A percentile compares a stretch with the other conserved stretches of the same genome.
Conservation (phyloP, 2,797 vertebrate species). For the Enteromius trimaculatus region DNA sequence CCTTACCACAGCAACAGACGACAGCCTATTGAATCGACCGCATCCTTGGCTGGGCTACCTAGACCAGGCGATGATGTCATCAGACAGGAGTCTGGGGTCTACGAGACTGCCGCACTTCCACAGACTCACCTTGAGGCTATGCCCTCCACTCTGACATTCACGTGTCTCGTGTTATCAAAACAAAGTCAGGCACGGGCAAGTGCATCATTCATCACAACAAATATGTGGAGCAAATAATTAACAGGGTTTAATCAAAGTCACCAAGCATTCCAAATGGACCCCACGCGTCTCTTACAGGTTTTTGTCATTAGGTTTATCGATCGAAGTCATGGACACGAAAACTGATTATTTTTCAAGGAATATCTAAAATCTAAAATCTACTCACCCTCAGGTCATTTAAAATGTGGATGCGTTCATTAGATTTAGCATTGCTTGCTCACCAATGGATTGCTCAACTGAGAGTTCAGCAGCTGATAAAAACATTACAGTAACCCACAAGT, state of each 20-base stretch:
- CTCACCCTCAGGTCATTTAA: neutral
- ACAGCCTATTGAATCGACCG: slow-evolving; percentile 79
- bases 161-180: slow-evolving; percentile 55
- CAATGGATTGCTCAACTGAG: neutral
- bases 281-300: neutral
- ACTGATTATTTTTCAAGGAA: neutral
- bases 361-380: neutral
- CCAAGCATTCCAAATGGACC: slow-evolving; percentile 21
- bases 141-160: slow-evolving; percentile 51
- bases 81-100: slow-evolving; percentile 57
- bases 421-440: neutral
- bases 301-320: slow-evolving; percentile 7
- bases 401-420: neutral
- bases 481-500: neutral
- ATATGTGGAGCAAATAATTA: slow-evolving; percentile 57
- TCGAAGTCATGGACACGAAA: neutral
- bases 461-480: neutral
- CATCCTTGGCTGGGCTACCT: slow-evolving; percentile 58
- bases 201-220: slow-evolving; percentile 56
- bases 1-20: slow-evolving; percentile 79
- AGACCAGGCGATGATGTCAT: slow-evolving; percentile 77
- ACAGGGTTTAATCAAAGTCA: slow-evolving; percentile 57
- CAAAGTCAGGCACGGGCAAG: slow-evolving; percentile 50
- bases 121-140: slow-evolving; percentile 60
- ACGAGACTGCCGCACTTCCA: slow-evolving; percentile 31